Percentiles rank a stretch among this genome's conserved stretches.
phyloP scores from a whole-genome alignment of 2,113 vertebrate species.

The Sorex fumeus region DNA sequence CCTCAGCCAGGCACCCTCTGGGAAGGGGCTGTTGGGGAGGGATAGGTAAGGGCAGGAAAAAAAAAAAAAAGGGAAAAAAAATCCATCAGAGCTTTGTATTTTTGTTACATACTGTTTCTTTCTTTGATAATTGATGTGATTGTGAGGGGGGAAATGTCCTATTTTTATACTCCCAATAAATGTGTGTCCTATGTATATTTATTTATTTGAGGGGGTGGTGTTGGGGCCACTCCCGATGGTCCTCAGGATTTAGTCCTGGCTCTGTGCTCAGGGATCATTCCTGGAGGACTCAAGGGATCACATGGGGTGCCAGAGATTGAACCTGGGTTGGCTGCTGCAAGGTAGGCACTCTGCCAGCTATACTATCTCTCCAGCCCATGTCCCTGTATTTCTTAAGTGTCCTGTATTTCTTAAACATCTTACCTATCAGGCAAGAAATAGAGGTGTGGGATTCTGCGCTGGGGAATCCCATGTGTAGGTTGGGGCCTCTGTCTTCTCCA shows the following conservation, averaged over 20 bases:
- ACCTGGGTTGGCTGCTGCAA: too few relatives aligned
- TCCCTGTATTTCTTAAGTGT: constrained; percentile 57
- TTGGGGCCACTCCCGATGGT: too few relatives aligned
- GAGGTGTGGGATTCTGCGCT: constrained; percentile 35
- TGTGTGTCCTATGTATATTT: constrained; percentile 73
- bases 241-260: too few relatives aligned
- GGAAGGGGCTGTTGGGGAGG: constrained; percentile 59
- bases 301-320: too few relatives aligned
- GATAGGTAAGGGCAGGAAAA: background rate
- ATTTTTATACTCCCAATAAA: constrained; percentile 96
- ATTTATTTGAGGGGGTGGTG: too few relatives aligned
- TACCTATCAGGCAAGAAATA: background rate
- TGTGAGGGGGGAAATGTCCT: constrained; percentile 92
- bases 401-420: background rate
- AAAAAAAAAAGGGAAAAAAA: constrained; percentile 65
- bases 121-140: constrained; percentile 95
- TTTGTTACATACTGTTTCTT: constrained; percentile 96
- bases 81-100: constrained; percentile 94
- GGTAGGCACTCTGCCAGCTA: too few relatives aligned
- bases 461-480: background rate
- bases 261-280: too few relatives aligned
- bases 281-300: too few relatives aligned
- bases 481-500: background rate
- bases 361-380: too few relatives aligned
- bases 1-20: constrained; percentile 59